phyloP scores from a whole-genome alignment of 2,113 vertebrate species.

The Menura novaehollandiae region DNA sequence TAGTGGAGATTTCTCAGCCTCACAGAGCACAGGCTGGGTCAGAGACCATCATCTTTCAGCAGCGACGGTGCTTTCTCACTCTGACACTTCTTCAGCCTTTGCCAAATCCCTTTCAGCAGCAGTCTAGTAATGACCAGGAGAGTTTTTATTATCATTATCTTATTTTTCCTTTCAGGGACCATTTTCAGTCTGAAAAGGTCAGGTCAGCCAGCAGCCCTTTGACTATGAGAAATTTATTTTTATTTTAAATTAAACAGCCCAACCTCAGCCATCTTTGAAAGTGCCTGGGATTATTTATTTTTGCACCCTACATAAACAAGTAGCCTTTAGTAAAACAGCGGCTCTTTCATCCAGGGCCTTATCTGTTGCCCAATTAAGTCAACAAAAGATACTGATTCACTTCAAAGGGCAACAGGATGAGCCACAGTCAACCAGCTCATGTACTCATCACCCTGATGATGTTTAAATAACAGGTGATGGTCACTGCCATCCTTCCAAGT shows the following conservation, averaged over 20 bases:
- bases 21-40: neutral
- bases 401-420: neutral
- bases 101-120: conserved; percentile 22
- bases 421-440: neutral
- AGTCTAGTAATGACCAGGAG: neutral
- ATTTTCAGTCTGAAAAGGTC: conserved; percentile 5
- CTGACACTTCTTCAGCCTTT: neutral
- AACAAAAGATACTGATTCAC: neutral
- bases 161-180: neutral
- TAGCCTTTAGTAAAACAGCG: neutral
- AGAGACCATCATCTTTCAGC: neutral
- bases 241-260: neutral
- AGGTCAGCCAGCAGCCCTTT: neutral
- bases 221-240: neutral
- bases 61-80: neutral
- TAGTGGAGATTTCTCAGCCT: neutral
- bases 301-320: neutral
- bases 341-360: neutral
- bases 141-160: neutral
- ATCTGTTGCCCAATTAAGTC: neutral
- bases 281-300: neutral
- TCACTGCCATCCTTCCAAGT: neutral
- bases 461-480: neutral
- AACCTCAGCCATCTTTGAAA: neutral
- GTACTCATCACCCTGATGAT: neutral